Evolutionary conservation across 2,888 invertebrate species (phyloP), one percentile per base, ranked within the genome.

Genomic region (Nudaria mundana): DNA sequence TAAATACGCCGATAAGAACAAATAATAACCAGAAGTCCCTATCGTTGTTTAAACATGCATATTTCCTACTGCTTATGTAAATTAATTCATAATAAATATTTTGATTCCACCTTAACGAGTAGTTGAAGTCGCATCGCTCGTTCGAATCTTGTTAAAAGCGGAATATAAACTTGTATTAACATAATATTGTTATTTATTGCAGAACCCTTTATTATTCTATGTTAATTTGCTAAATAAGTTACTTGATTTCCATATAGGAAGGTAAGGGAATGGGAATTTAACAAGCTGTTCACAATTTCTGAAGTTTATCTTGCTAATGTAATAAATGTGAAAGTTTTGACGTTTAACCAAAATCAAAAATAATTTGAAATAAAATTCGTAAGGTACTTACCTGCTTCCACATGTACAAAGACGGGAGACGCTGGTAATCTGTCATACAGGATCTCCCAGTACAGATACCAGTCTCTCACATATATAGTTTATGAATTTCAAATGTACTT

Each of bases 51-150:
- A 60, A 66, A 66, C 68, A 71, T 76, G 75, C 74, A 77, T 79
- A 78, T 76, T 75, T 73, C 60, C 65, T 68, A 58, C 72, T 79
- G 69, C 67, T 82, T 83, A 84, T 84, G 81, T 77, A 83, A 85
- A 85, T 84, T 70, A 73, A 82, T 84, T 81, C 83, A 81, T 81
- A 82, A 79, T 81, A 83, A 81, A 84, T 84, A 85, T 86, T 83
- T 80, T 82, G 81, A 80, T 81, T 78, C 70, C 69, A 73, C 70
- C 70, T 71, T 82, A 84, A 84, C 83, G 77, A 84, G 81, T 79
- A 76, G 78, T 76, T 74, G 66, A 68, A 73, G 70, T 69, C 61
- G 68, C 59, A 71, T 70, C 70, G 70, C 70, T 75, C 70, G 74
- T 76, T 76, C 63, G 68, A 63, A 64, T 76, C 81, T 84, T 75